A percentile compares a stretch with the other conserved stretches of the same genome.
These are phyloP conservation scores for Oncorhynchus tshawytscha DNA, from an alignment of 2,113 vertebrate species.

Conservation along the genomic window DNA sequence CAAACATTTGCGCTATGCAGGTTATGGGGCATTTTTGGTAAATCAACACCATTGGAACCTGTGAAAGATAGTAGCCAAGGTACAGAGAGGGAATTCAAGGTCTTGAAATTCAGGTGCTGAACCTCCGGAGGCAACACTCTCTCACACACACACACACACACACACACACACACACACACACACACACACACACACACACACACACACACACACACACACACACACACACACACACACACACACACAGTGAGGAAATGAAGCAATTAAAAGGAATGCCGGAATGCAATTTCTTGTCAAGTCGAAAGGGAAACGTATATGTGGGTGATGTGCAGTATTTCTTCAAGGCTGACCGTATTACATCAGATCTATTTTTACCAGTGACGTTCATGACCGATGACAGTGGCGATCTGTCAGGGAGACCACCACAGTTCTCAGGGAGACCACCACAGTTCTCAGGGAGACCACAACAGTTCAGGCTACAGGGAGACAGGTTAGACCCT, in stretches of 20 bases:
- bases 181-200: not conserved
- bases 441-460: slow-evolving; percentile 18
- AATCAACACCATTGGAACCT: slow-evolving; percentile 11
- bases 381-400: slow-evolving; percentile 55
- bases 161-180: not conserved
- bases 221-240: not conserved
- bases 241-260: not conserved
- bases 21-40: not conserved
- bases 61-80: not conserved
- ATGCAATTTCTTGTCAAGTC: not conserved
- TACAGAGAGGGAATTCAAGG: not conserved
- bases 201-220: not conserved
- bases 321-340: not conserved
- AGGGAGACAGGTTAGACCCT: slow-evolving; percentile 3
- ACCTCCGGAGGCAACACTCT: not conserved
- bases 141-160: not conserved
- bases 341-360: not conserved
- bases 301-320: not conserved
- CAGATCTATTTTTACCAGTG: slow-evolving; percentile 26
- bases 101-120: not conserved
- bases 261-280: not conserved
- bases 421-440: not conserved
- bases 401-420: slow-evolving; percentile 54
- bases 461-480: slow-evolving; percentile 9
- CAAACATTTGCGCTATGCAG: slow-evolving; percentile 33